These are phyloP conservation scores for Sebastes jordani DNA, from an alignment of 2,797 vertebrate genomes.

Conservation along the genomic window DNA sequence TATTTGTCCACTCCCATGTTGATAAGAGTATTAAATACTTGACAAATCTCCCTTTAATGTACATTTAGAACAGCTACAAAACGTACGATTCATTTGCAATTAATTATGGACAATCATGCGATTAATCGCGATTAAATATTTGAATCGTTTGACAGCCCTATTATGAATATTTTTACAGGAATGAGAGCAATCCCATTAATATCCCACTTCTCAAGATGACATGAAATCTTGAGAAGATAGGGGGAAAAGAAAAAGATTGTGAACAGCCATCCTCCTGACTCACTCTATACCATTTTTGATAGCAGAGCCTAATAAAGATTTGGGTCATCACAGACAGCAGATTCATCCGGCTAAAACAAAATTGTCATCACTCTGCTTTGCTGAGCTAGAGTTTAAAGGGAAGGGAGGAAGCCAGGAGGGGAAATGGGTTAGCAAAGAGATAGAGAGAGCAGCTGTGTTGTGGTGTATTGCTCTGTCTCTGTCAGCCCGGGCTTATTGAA, in stretches of 20 bases:
- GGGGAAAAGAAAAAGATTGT: conserved; percentile 20
- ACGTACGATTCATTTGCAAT: too few species aligned
- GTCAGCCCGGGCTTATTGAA: conserved; percentile 69
- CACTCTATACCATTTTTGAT: conserved; percentile 22
- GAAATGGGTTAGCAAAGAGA: conserved; percentile 68
- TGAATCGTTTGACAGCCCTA: too few species aligned
- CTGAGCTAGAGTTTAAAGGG: conserved; percentile 61
- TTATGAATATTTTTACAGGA: background rate
- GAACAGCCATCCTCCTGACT: conserved; percentile 47
- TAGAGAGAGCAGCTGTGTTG: conserved; percentile 64
- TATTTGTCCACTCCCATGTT: too few species aligned
- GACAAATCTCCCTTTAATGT: too few species aligned
- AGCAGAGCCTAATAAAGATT: conserved; percentile 50
- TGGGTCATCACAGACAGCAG: conserved; percentile 66
- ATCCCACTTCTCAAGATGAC: conserved; percentile 15
- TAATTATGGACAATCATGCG: too few species aligned
- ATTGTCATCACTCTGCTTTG: conserved; percentile 70
- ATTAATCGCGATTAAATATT: too few species aligned
- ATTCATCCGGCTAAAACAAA: conserved; percentile 74
- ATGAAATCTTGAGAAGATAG: background rate
- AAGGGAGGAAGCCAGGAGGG: conserved; percentile 60
- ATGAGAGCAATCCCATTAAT: background rate
- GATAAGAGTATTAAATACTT: too few species aligned
- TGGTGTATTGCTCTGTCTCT: conserved; percentile 56
- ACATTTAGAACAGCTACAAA: too few species aligned